A percentile compares a stretch with the other conserved stretches of the same genome.
phyloP scores from a whole-genome alignment of 2,888 invertebrate genomes.

The Euproctis similis region DNA sequence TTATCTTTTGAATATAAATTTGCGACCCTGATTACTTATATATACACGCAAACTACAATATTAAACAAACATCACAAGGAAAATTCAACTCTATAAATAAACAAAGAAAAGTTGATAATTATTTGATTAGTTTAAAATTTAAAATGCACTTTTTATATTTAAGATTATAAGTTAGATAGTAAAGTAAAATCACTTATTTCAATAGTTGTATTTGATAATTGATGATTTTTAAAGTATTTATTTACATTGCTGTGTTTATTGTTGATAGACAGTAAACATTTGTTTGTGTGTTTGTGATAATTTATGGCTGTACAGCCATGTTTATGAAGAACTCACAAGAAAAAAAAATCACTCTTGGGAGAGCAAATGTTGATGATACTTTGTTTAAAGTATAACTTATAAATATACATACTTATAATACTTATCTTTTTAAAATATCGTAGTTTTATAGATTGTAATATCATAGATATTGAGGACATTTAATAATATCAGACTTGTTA shows the following conservation, averaged over 20 bases:
- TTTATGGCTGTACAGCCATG: constrained; percentile 15
- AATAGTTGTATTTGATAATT: constrained; percentile 38
- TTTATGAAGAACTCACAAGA: too few relatives aligned
- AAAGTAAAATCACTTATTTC: constrained; percentile 48
- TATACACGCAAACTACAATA: constrained; percentile 43
- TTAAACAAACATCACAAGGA: constrained; percentile 5
- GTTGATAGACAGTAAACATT: constrained; percentile 23
- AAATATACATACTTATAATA: too few relatives aligned
- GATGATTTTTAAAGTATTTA: constrained; percentile 28
- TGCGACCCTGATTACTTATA: constrained; percentile 41
- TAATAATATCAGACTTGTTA: too few relatives aligned
- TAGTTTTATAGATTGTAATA: too few relatives aligned
- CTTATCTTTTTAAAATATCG: too few relatives aligned
- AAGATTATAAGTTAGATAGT: constrained; percentile 40
- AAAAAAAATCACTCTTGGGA: too few relatives aligned
- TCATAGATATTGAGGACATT: too few relatives aligned
- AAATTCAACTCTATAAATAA: constrained; percentile 13
- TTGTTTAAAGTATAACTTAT: too few relatives aligned
- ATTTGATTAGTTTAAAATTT: constrained; percentile 3
- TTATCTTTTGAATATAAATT: constrained; percentile 67
- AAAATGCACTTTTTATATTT: constrained; percentile 26
- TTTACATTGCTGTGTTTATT: constrained; percentile 26
- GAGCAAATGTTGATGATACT: too few relatives aligned
- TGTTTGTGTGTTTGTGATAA: constrained; percentile 20
- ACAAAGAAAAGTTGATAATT: constrained; percentile 8